Conservation (phyloP, 2,797 vertebrate species). For the Amazonetta brasiliensis region DNA sequence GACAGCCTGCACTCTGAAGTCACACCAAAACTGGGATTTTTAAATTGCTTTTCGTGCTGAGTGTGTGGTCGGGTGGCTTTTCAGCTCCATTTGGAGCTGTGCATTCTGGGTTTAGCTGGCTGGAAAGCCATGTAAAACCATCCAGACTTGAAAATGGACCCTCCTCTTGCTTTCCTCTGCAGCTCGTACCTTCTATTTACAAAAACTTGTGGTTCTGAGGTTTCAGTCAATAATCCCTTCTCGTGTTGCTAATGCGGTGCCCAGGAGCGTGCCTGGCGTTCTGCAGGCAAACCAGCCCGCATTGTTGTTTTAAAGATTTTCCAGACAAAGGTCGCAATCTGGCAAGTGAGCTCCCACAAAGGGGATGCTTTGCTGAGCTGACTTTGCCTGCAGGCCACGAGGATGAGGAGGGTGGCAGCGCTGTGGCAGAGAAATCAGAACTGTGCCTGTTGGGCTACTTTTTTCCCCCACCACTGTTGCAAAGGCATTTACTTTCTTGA, state of each 20-base stretch:
- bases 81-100: neutral
- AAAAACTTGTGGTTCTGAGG: neutral
- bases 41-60: neutral
- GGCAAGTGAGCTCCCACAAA: neutral
- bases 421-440: neutral
- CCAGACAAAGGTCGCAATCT: neutral
- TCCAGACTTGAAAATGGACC: neutral
- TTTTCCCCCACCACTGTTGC: neutral
- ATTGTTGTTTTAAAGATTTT: neutral
- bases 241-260: neutral
- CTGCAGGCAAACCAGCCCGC: neutral
- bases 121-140: neutral
- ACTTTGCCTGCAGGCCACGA: neutral
- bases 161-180: neutral
- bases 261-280: neutral
- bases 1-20: neutral
- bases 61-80: neutral
- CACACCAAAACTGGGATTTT: neutral
- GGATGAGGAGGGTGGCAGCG: neutral
- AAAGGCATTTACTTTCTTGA: neutral
- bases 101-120: neutral
- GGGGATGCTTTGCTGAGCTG: neutral
- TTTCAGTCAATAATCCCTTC: neutral
- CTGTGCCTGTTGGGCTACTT: neutral
- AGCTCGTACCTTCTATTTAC: neutral